Evolutionary conservation across 2,113 vertebrate genomes (phyloP).

Genomic region (Calidris pugnax): DNA sequence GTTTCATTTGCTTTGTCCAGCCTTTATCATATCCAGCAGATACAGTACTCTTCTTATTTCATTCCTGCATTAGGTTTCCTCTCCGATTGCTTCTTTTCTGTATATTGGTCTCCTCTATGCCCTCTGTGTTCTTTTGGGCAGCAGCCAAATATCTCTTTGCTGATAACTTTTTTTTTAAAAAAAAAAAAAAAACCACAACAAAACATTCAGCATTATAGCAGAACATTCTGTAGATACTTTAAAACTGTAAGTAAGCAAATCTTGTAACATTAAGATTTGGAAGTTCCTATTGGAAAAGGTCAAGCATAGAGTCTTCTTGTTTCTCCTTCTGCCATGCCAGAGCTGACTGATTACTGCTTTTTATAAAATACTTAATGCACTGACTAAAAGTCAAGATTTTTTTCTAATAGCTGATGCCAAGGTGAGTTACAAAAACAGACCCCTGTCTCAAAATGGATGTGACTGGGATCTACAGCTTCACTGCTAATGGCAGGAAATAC

Average conservation of each 20-base stretch:
- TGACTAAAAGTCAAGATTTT: background rate
- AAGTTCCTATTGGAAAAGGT: background rate
- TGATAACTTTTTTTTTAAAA: background rate
- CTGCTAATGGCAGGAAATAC: background rate
- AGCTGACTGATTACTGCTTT: background rate
- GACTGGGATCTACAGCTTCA: background rate
- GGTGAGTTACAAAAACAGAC: background rate
- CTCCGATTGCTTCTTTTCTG: background rate
- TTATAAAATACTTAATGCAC: background rate
- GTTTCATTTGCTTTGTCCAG: conserved; percentile 56
- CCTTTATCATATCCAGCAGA: background rate
- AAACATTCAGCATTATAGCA: background rate
- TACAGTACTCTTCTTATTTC: background rate
- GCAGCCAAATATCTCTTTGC: background rate
- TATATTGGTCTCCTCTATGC: background rate
- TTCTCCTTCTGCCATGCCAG: background rate
- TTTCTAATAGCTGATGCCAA: background rate
- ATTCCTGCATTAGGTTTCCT: background rate
- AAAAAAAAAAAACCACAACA: too few relatives aligned
- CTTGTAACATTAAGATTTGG: background rate
- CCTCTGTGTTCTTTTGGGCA: background rate
- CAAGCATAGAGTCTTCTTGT: background rate
- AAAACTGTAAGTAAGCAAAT: background rate
- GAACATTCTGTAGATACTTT: background rate
- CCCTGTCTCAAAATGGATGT: background rate